Percentiles rank a stretch among this genome's conserved stretches.
Conservation (phyloP, 1,140 invertebrate genomes). For the Condylostylus longicornis region DNA sequence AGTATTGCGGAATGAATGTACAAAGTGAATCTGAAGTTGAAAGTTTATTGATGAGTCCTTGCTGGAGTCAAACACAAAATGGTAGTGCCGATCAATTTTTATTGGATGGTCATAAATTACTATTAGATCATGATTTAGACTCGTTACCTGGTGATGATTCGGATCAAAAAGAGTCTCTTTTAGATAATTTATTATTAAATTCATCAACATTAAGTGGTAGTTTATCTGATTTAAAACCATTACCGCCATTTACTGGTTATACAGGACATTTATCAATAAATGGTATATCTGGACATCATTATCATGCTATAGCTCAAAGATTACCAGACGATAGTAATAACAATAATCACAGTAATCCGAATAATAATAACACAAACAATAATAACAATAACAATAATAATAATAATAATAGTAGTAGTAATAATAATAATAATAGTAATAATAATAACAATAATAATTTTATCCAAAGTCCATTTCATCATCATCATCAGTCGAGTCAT, state of each 20-base stretch:
- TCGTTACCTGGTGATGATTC: constrained; percentile 29
- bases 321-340: constrained; percentile 52
- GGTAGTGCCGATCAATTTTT: constrained; percentile 30
- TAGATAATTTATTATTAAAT: constrained; percentile 47
- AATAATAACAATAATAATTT: constrained; percentile 16
- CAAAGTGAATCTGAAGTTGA: constrained; percentile 34
- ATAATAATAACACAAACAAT: constrained; percentile 33
- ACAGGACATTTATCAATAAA: constrained; percentile 68
- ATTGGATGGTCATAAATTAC: constrained; percentile 30
- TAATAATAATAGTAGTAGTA: constrained; percentile 11
- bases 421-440: constrained; percentile 19
- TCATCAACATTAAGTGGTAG: constrained; percentile 39
- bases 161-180: constrained; percentile 38
- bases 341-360: too few species aligned
- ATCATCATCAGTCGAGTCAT: background rate
- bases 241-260: constrained; percentile 73
- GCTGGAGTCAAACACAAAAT: constrained; percentile 30
- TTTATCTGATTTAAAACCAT: constrained; percentile 68
- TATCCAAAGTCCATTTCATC: constrained; percentile 1
- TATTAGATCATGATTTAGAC: constrained; percentile 30
- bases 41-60: constrained; percentile 32
- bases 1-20: constrained; percentile 35
- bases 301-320: constrained; percentile 61
- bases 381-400: constrained; percentile 20
- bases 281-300: constrained; percentile 72